Evolutionary conservation across 1,140 invertebrate genomes (phyloP).

Genomic region (Vollenhovia emeryi): DNA sequence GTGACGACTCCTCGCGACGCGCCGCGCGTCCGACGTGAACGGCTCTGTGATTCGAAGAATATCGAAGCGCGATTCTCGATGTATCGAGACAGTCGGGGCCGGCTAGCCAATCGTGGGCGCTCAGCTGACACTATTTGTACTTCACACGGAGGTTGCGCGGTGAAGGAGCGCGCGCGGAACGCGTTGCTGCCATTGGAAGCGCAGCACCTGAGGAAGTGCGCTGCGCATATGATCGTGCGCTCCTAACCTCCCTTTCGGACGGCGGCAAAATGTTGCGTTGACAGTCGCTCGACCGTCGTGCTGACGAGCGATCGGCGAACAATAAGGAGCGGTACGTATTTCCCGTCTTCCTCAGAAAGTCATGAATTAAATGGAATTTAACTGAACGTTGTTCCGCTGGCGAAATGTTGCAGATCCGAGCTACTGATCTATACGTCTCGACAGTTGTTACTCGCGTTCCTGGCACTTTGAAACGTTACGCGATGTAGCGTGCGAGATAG

Average conservation of each 20-base stretch:
- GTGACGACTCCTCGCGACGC: not conserved
- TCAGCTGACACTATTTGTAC: too few relatives aligned
- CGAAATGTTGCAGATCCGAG: not conserved
- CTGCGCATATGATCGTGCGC: too few relatives aligned
- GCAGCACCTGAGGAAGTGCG: too few relatives aligned
- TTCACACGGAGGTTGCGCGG: too few relatives aligned
- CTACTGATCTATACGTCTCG: not conserved
- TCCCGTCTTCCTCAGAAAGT: not conserved
- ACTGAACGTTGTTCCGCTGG: not conserved
- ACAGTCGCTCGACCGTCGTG: not conserved
- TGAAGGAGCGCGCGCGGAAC: too few relatives aligned
- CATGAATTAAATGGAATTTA: not conserved
- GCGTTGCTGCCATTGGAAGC: too few relatives aligned
- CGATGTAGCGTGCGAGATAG: too few relatives aligned
- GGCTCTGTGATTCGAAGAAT: not conserved
- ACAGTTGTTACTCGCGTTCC: not conserved
- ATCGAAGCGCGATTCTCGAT: not conserved
- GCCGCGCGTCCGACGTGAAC: too few relatives aligned
- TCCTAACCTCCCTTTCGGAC: not conserved
- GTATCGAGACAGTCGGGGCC: not conserved
- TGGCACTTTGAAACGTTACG: too few relatives aligned
- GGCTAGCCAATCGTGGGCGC: not conserved
- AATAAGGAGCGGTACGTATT: not conserved
- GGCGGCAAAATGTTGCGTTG: not conserved
- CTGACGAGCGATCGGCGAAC: not conserved